Conservation (phyloP, 2,888 invertebrate genomes). For the Eudemis profundana region DNA sequence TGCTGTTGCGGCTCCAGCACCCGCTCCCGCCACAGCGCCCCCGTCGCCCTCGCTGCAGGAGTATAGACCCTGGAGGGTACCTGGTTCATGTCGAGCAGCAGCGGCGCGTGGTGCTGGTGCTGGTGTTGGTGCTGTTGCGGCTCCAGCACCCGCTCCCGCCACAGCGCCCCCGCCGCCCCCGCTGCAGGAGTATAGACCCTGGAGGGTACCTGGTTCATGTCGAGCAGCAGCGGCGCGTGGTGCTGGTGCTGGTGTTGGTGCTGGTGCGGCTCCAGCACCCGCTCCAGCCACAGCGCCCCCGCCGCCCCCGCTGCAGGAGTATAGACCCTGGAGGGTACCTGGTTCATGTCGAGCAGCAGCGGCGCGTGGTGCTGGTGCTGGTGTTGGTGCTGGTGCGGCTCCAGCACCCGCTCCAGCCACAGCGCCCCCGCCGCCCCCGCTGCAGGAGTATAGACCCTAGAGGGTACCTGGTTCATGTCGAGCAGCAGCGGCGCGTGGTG, state of each 20-base stretch:
- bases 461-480: conserved; percentile 48
- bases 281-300: too few relatives aligned
- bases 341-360: conserved; percentile 74
- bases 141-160: conserved; percentile 33
- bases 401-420: conserved; percentile 13
- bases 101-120: conserved; percentile 69
- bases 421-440: too few relatives aligned
- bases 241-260: conserved; percentile 28
- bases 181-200: too few relatives aligned
- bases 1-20: too few relatives aligned
- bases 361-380: conserved; percentile 66
- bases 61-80: too few relatives aligned
- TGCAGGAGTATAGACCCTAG: too few relatives aligned
- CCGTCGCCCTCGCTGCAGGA: too few relatives aligned
- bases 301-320: too few relatives aligned
- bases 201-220: conserved; percentile 74
- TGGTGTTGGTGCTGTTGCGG: conserved; percentile 64
- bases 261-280: conserved; percentile 42
- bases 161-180: too few relatives aligned
- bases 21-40: too few relatives aligned
- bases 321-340: too few relatives aligned
- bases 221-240: conserved; percentile 70
- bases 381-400: conserved; percentile 35
- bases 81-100: conserved; percentile 77
- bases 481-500: conserved; percentile 49